Evolutionary conservation across 2,888 invertebrate species (phyloP).

Genomic region (Gandaritis pyraliata): DNA sequence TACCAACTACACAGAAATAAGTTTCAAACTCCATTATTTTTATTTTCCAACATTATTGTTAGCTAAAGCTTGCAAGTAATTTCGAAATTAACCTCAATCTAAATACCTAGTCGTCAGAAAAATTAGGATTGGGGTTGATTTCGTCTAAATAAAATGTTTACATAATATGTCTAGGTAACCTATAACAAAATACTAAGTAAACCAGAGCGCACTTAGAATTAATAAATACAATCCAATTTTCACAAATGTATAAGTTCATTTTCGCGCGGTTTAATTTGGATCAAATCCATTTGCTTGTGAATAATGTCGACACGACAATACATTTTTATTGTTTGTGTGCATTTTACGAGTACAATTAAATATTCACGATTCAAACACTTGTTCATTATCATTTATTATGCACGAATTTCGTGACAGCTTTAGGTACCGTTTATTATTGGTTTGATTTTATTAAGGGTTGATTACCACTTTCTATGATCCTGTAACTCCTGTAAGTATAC

Average conservation of each 20-base stretch:
- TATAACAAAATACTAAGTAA: conserved; percentile 18
- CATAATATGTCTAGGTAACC: conserved; percentile 16
- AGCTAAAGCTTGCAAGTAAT: conserved; percentile 6
- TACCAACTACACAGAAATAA: neutral
- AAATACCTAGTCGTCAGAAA: conserved; percentile 18
- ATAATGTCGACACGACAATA: conserved; percentile 23
- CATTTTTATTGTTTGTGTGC: conserved; percentile 23
- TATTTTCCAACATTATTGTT: neutral
- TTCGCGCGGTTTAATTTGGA: conserved; percentile 18
- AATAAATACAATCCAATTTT: conserved; percentile 14
- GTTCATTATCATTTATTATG: conserved; percentile 14
- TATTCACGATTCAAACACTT: conserved; percentile 26
- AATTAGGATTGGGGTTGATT: conserved; percentile 27
- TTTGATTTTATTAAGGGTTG: conserved; percentile 7
- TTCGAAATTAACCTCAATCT: conserved; percentile 22
- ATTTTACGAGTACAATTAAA: conserved; percentile 12
- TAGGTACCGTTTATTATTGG: conserved; percentile 4
- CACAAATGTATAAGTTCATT: neutral
- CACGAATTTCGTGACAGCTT: conserved; percentile 28
- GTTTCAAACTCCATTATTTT: neutral
- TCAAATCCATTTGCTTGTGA: conserved; percentile 23
- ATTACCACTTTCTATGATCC: too few species aligned
- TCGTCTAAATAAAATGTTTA: conserved; percentile 23
- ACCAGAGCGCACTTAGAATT: conserved; percentile 26
- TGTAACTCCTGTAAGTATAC: too few species aligned